These are phyloP conservation scores for Kradibia gibbosae DNA, from an alignment of 1,140 invertebrate genomes.

Conservation along the genomic window DNA sequence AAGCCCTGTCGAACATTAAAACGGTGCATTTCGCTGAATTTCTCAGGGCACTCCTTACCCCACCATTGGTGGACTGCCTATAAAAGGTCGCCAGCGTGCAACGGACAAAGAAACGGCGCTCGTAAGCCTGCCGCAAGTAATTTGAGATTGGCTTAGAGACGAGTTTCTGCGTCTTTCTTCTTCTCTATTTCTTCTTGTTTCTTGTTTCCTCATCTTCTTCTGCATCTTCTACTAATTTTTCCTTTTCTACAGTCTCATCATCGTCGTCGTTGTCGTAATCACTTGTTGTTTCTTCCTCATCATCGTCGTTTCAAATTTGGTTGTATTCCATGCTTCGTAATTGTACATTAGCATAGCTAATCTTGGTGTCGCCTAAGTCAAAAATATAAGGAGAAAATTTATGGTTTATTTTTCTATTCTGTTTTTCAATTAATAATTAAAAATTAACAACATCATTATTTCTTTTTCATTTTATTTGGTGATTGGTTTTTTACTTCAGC, in stretches of 20 bases:
- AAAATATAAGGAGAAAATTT: constrained; percentile 7
- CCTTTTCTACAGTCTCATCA: too few species aligned
- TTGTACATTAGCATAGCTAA: constrained; percentile 13
- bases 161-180: constrained; percentile 13
- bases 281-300: background rate
- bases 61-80: constrained; percentile 54
- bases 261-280: too few species aligned
- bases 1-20: background rate
- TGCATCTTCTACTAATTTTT: too few species aligned
- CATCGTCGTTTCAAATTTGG: background rate
- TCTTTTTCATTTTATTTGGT: too few species aligned
- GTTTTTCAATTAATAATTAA: too few species aligned
- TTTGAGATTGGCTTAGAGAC: constrained; percentile 58
- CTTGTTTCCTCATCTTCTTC: background rate
- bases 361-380: background rate
- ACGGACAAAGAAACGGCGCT: constrained; percentile 52
- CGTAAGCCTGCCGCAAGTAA: constrained; percentile 54
- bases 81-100: constrained; percentile 58
- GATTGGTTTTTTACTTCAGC: too few species aligned
- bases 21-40: constrained; percentile 30
- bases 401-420: too few species aligned
- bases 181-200: constrained; percentile 13
- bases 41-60: constrained; percentile 35
- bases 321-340: background rate
- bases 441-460: too few species aligned